Base-by-base conservation (phyloP, 1,140 invertebrate species). In the Myzus persicae region DNA sequence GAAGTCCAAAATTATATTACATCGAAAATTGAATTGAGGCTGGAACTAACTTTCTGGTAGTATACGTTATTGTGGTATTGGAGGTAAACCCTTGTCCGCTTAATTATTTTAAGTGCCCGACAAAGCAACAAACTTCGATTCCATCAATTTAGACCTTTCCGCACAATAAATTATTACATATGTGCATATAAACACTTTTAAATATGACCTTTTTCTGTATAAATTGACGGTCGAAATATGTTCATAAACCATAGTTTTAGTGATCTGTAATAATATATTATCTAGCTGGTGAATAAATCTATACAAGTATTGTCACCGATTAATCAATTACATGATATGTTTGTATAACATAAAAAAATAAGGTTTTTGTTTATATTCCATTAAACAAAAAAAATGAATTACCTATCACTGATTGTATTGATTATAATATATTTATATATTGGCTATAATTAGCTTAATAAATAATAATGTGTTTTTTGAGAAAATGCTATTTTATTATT, bases 111-210 rank as follows among this genome's bases (percentile, higher is more conserved):
- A 51, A 89, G 88, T 54, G 36, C 46, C 8, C 88, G 3, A 89
- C 36, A 89, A 54, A 89, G 46, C 36, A 89, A 89, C 48, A 89
- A 54, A 54, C 88, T 89, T 89, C 48, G 46, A 89, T 89, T 40
- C 36, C 24, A 6, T 89, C 48, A 54, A 89, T 89, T 89, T 54
- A 89, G 48, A 54, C 36, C 48, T 36, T 89, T 31, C 8, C n/a
- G 24, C 81, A 7, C n/a, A 88, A 36, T 88, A 36, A 88, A 48
- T 36, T 18, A 40, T 31, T 40, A 31, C 46, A 88, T 0, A 31
- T 31, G 7, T 44, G 31, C 18, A 85, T 85, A 2, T 42, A 38
- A 82, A 82, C 40, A 82, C 81, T 11, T 5, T 22, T 51, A 38
- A 24, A 36, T 38, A 88, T 88, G n/a, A 38, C 46, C 46, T 46